Base-by-base conservation (phyloP, 1,140 invertebrate genomes). In the Diprion similis region DNA sequence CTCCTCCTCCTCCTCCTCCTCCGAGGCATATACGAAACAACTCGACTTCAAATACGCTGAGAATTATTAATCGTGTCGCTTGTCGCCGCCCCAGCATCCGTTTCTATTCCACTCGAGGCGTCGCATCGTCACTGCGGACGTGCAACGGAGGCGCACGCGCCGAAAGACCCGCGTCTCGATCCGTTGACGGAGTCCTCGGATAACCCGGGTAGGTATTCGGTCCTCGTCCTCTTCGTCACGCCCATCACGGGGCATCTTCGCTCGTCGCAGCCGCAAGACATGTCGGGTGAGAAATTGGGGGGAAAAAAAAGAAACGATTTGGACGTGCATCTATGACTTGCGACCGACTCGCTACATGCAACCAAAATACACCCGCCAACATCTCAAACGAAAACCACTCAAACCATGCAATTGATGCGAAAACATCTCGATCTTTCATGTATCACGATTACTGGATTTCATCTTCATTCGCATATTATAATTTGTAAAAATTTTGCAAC, bases 211-310 rank as follows among this genome's bases (percentile, higher is more conserved):
- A 77, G 76, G 80, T 81, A 77, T 77, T 37, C 24, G 24, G 73
- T 83, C 79, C 75, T 82, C 83, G 78, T 83, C 79, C 74, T 75
- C 68, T 69, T 77, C 74, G 79, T 81, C 83, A 87, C 86, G 85
- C 85, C 85, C 84, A 86, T 83, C 78, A 79, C 83, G 59, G 59
- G 79, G 82, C 82, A 76, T 79, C 80, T 81, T 85, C 82, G 81
- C 80, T 83, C 84, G 81, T 81, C 82, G 85, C 82, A 81, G 80
- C 78, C 76, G 78, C 80, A 81, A 81, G 24, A 82, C 79, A 82
- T 80, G 79, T 80, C 79, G 79, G 66, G 19, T 37, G 24, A 37
- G 6, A 37, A 37, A 37, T 37, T 37, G 24, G 6, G 6, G n/a
- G 24, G 24, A 37, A 37, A 37, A 37, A 37, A 6, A 37, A 37